Evolutionary conservation across 2,888 invertebrate species (phyloP).

Genomic region (Cataglyphis albicans): DNA sequence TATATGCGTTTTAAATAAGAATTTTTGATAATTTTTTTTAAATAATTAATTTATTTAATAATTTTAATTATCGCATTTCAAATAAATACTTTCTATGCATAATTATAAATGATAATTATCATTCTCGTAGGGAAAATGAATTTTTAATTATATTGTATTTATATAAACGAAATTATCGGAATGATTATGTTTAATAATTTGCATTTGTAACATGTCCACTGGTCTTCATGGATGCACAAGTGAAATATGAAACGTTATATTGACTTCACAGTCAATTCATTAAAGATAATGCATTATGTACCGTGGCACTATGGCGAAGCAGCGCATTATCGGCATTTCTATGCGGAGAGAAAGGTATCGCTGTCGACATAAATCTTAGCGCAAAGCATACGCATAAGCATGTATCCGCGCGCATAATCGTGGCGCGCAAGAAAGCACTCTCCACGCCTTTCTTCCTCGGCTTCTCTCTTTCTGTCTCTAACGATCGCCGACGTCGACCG

Average conservation of each 20-base stretch:
- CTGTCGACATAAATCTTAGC: conserved; percentile 70
- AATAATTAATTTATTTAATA: too few species aligned
- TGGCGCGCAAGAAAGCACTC: conserved; percentile 53
- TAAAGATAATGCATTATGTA: conserved; percentile 65
- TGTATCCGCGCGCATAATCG: conserved; percentile 63
- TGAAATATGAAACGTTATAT: conserved; percentile 63
- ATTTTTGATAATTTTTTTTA: too few species aligned
- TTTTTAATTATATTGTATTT: not conserved
- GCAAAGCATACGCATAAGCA: conserved; percentile 65
- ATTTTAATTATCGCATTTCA: too few species aligned
- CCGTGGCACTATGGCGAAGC: conserved; percentile 31
- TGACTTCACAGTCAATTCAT: conserved; percentile 64
- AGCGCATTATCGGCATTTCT: conserved; percentile 71
- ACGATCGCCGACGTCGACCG: conserved; percentile 44
- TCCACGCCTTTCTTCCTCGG: conserved; percentile 52
- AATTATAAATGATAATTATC: too few species aligned
- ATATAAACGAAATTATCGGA: not conserved
- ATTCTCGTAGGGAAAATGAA: too few species aligned
- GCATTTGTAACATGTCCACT: not conserved
- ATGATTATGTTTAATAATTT: not conserved
- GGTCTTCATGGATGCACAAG: conserved; percentile 28
- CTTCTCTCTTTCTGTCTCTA: conserved; percentile 52
- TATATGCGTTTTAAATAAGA: too few species aligned
- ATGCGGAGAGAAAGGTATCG: conserved; percentile 72
- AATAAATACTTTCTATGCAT: too few species aligned